Evolutionary conservation across 2,888 invertebrate species (phyloP).

Genomic region (Ornithoptera priamus): DNA sequence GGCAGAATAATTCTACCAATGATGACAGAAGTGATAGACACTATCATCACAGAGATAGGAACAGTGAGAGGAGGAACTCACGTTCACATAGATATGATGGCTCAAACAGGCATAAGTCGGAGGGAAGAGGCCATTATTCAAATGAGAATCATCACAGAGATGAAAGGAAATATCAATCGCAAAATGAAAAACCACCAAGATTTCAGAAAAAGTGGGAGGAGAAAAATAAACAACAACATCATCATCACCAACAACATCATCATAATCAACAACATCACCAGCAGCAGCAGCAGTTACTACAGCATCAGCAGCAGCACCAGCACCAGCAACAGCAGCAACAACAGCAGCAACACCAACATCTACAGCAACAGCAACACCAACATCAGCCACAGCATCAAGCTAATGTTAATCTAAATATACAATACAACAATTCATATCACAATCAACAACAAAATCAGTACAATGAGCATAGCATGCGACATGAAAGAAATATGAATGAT

Average conservation of each 20-base stretch:
- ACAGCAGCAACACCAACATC: slow-evolving; percentile 45
- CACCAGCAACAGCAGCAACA: slow-evolving; percentile 48
- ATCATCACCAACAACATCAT: slow-evolving; percentile 47
- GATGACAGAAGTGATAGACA: slow-evolving; percentile 61
- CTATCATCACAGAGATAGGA: slow-evolving; percentile 59
- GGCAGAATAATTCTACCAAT: slow-evolving; percentile 46
- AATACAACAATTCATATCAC: slow-evolving; percentile 58
- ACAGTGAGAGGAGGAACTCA: slow-evolving; percentile 55
- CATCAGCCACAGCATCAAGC: slow-evolving; percentile 34
- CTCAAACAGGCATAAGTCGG: slow-evolving; percentile 53
- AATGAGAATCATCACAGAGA: slow-evolving; percentile 65
- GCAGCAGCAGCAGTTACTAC: slow-evolving; percentile 32
- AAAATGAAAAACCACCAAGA: slow-evolving; percentile 80
- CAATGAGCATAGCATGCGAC: slow-evolving; percentile 56
- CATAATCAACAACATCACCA: slow-evolving; percentile 36
- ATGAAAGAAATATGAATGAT: slow-evolving; percentile 54
- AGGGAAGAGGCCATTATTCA: slow-evolving; percentile 59
- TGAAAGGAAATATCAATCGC: slow-evolving; percentile 66
- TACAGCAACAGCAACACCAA: slow-evolving; percentile 34
- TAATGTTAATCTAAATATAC: slow-evolving; percentile 46
- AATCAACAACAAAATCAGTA: slow-evolving; percentile 52
- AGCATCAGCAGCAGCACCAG: slow-evolving; percentile 31
- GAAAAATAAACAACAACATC: slow-evolving; percentile 67
- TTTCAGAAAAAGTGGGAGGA: slow-evolving; percentile 80
- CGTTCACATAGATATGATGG: slow-evolving; percentile 62